Evolutionary conservation across 2,888 invertebrate genomes (phyloP), one percentile per base, ranked within the genome.

Genomic region (Epinotia nisella): DNA sequence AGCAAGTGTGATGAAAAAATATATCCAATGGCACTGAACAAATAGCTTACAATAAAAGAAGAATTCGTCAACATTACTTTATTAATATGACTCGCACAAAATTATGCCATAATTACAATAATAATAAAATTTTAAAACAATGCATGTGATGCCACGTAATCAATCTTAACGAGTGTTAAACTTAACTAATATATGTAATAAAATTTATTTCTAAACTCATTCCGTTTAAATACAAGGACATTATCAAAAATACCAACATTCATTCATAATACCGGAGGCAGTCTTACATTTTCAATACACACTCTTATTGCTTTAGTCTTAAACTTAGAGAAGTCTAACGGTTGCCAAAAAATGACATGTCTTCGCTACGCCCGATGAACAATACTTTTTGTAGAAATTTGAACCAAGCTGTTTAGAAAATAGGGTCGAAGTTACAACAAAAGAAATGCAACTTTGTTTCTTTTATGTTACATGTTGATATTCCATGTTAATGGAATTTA

Each of bases 251-350:
- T 72, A 75, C 24, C 61, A 39, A 56, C 70, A 70, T 59, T 70
- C 69, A 51, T 56, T 66, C 60, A 39, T 71, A 71, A 72, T 69
- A 51, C 72, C 68, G 29, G 60, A 66, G 53, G 39, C 75, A 76
- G 76, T 75, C 76, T 76, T 76, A 55, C 67, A 58, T 67, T 76
- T 73, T 66, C 61, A 72, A 61, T 68, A 13, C 56, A 13, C 68
- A 53, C 41, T 41, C 56, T 73, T 68, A 68, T 68, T 73, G 56
- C 72, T 68, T 59, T 19, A 59, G 2, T 49, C 35, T 59, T 53
- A 66, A 62, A 35, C 39, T 55, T 55, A 15, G 9, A 2, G 39
- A 55, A 35, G 1, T 24, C 13, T 19, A 55, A 21, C 35, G 65
- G 65, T 19, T n/a, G 3, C 51, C 62, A 9, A 13, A 3, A 35